Evolutionary conservation across 2,888 invertebrate species (phyloP).

Genomic region (Spodoptera exigua): DNA sequence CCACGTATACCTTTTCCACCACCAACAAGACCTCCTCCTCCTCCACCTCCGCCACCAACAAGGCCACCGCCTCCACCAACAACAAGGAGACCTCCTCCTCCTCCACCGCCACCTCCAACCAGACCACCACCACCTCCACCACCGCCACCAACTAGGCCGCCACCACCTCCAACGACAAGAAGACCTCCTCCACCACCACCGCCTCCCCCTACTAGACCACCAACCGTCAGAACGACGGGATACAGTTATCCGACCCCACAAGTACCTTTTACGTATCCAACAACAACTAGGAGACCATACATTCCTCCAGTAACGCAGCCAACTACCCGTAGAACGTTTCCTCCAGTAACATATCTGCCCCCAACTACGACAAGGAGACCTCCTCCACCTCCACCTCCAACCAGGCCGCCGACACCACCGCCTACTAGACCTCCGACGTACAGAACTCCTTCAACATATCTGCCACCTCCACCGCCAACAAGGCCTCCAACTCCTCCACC

Average conservation of each 20-base stretch:
- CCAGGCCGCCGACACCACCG: constrained; percentile 29
- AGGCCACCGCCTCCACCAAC: constrained; percentile 38
- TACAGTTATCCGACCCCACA: constrained; percentile 57
- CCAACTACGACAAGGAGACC: constrained; percentile 38
- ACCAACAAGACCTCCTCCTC: constrained; percentile 57
- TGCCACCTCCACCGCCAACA: constrained; percentile 50
- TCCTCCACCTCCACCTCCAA: constrained; percentile 42
- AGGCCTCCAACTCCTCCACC: constrained; percentile 26
- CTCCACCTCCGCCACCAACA: constrained; percentile 53
- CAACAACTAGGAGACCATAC: constrained; percentile 38
- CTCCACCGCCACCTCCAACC: constrained; percentile 40
- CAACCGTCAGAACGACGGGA: constrained; percentile 56
- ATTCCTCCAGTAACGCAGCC: constrained; percentile 32
- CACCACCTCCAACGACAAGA: constrained; percentile 40
- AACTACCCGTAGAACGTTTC: constrained; percentile 19
- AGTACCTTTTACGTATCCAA: constrained; percentile 51
- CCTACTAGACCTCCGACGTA: constrained; percentile 26
- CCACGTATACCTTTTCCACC: constrained; percentile 59
- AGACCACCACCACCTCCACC: constrained; percentile 42
- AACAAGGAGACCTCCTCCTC: constrained; percentile 39
- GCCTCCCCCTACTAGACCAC: constrained; percentile 44
- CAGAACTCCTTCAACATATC: constrained; percentile 18
- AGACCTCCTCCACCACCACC: constrained; percentile 45
- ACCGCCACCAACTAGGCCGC: constrained; percentile 43
- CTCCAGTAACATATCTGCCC: constrained; percentile 23